These are phyloP conservation scores for Pharmacophagus antenor DNA, from an alignment of 2,888 invertebrate genomes.

Conservation along the genomic window DNA sequence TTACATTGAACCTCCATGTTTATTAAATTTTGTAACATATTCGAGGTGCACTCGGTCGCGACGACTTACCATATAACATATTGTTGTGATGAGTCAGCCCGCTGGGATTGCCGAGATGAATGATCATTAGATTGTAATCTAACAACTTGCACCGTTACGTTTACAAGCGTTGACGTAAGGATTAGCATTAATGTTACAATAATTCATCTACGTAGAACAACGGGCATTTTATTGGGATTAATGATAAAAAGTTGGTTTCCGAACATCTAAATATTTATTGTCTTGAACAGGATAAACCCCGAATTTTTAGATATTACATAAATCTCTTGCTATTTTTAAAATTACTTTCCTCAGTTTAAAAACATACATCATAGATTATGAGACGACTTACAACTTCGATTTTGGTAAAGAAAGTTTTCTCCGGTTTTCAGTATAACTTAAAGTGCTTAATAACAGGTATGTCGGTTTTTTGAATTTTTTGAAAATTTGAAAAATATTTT, in stretches of 20 bases:
- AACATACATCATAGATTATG: no score
- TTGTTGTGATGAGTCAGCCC: slow-evolving; percentile 37
- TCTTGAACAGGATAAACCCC: no score
- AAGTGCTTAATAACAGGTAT: no score
- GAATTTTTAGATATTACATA: no score
- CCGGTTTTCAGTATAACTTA: no score
- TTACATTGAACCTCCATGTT: slow-evolving; percentile 5
- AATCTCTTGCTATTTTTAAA: no score
- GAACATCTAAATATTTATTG: no score
- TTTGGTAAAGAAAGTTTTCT: no score
- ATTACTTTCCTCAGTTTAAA: no score
- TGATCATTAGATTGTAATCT: neutral
- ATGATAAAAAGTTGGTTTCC: neutral
- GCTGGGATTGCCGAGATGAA: neutral
- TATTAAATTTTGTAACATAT: slow-evolving; percentile 12
- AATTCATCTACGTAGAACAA: neutral
- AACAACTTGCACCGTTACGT: neutral
- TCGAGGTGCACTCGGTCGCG: slow-evolving; percentile 10
- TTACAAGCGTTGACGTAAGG: neutral
- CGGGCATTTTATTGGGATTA: neutral
- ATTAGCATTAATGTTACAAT: neutral
- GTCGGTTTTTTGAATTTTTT: no score
- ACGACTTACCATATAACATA: slow-evolving; percentile 32
- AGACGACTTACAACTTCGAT: no score
- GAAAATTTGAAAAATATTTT: no score